A percentile compares a stretch with the other conserved stretches of the same genome.
These are phyloP conservation scores for Dioctria rufipes DNA, from an alignment of 2,888 invertebrate species.

Conservation along the genomic window DNA sequence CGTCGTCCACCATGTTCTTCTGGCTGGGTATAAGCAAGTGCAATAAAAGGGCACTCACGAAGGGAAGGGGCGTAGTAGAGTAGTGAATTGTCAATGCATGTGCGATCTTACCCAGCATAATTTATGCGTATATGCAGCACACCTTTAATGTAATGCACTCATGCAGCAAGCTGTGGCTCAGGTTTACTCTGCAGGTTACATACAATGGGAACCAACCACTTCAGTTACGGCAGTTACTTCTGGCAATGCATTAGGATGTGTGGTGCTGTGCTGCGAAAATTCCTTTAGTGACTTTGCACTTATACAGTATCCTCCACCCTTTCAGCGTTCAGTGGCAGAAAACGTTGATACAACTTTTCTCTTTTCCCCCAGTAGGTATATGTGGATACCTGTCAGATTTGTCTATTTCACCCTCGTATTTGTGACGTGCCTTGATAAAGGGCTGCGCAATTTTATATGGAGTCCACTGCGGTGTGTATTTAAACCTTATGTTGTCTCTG, in stretches of 20 bases:
- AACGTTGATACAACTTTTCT: not conserved
- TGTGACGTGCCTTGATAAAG: constrained; percentile 41
- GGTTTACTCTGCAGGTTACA: not conserved
- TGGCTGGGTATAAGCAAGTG: not conserved
- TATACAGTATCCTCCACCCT: not conserved
- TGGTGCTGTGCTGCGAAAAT: constrained; percentile 20
- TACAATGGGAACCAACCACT: not conserved
- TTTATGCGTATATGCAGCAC: constrained; percentile 46
- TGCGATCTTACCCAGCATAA: constrained; percentile 39
- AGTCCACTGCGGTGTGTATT: constrained; percentile 33
- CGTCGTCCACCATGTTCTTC: constrained; percentile 30
- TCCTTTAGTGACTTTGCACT: constrained; percentile 11
- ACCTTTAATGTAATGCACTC: constrained; percentile 51
- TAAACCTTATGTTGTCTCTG: constrained; percentile 26
- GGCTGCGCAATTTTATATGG: constrained; percentile 35
- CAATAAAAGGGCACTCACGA: not conserved
- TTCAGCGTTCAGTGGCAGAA: constrained; percentile 9
- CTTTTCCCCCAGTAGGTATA: too few relatives aligned
- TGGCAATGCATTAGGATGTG: constrained; percentile 28
- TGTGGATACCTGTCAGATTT: constrained; percentile 28
- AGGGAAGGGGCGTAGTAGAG: constrained; percentile 1
- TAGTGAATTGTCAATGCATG: constrained; percentile 35
- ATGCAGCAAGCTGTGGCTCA: constrained; percentile 26
- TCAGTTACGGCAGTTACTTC: constrained; percentile 13
- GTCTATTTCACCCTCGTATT: constrained; percentile 15